These are phyloP conservation scores for Cephalotes varians DNA, from an alignment of 2,888 invertebrate genomes.

Conservation along the genomic window DNA sequence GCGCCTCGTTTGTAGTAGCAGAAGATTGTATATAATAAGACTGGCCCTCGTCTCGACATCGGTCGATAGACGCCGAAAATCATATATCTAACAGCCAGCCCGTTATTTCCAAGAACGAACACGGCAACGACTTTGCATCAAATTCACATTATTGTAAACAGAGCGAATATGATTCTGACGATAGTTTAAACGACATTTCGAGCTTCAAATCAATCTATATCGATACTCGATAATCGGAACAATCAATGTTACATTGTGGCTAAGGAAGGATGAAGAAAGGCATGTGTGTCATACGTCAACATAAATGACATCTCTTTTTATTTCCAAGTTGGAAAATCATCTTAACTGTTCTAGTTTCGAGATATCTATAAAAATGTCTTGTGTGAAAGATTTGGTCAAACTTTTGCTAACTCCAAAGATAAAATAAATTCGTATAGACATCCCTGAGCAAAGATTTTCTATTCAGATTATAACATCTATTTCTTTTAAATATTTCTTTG, in stretches of 20 bases:
- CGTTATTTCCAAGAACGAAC: background rate
- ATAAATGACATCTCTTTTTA: slow-evolving; percentile 6
- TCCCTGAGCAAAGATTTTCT: background rate
- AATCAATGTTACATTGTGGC: slow-evolving; percentile 11
- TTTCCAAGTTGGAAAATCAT: slow-evolving; percentile 25
- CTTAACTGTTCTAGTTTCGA: slow-evolving; percentile 30
- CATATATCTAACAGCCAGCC: background rate
- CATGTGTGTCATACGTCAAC: background rate
- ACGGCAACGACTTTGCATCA: background rate
- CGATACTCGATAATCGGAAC: background rate
- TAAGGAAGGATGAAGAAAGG: background rate
- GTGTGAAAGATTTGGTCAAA: slow-evolving; percentile 33
- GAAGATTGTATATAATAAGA: slow-evolving; percentile 45
- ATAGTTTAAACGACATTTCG: background rate
- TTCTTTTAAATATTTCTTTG: slow-evolving; percentile 10
- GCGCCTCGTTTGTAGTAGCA: slow-evolving; percentile 43
- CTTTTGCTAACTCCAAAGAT: slow-evolving; percentile 19
- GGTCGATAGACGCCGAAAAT: slow-evolving; percentile 16
- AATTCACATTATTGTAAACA: background rate
- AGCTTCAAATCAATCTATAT: background rate
- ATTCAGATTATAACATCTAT: background rate
- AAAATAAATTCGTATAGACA: slow-evolving; percentile 28
- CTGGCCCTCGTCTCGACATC: slow-evolving; percentile 21
- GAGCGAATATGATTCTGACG: background rate
- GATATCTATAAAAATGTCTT: slow-evolving; percentile 18